phyloP scores from a whole-genome alignment of 2,113 vertebrate genomes.

The Callorhinus ursinus region DNA sequence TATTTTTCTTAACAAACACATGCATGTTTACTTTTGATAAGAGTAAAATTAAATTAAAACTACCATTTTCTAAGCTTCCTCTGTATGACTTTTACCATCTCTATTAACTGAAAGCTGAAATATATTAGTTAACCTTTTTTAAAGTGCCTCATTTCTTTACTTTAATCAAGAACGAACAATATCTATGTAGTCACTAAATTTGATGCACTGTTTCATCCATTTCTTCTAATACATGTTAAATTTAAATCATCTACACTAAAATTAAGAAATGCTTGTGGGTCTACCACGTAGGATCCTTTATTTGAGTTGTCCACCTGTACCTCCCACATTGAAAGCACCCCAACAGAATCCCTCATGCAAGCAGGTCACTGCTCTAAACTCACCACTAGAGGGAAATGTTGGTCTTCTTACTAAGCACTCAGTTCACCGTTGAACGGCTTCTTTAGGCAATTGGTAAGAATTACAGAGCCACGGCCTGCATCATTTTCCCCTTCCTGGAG shows the following conservation, averaged over 20 bases:
- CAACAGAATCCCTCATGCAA: background rate
- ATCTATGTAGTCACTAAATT: background rate
- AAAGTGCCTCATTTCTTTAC: background rate
- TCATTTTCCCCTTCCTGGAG: background rate
- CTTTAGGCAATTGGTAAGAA: background rate
- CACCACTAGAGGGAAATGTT: constrained; percentile 88
- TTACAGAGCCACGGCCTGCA: background rate
- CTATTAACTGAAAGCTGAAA: background rate
- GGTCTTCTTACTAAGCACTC: constrained; percentile 74
- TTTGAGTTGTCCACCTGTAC: background rate
- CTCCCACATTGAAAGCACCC: background rate
- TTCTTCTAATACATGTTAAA: background rate
- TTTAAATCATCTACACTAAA: background rate
- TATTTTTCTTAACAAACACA: background rate
- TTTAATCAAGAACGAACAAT: background rate
- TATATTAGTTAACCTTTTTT: background rate
- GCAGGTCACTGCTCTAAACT: background rate
- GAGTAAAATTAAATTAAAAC: background rate
- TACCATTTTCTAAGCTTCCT: background rate
- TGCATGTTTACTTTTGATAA: background rate
- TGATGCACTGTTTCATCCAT: background rate
- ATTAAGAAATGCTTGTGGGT: background rate
- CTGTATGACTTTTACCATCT: background rate
- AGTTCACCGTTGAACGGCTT: fast-evolving
- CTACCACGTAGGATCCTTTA: no score